phyloP scores from a whole-genome alignment of 1,140 invertebrate genomes.

The Leptonema lineaticorne region DNA sequence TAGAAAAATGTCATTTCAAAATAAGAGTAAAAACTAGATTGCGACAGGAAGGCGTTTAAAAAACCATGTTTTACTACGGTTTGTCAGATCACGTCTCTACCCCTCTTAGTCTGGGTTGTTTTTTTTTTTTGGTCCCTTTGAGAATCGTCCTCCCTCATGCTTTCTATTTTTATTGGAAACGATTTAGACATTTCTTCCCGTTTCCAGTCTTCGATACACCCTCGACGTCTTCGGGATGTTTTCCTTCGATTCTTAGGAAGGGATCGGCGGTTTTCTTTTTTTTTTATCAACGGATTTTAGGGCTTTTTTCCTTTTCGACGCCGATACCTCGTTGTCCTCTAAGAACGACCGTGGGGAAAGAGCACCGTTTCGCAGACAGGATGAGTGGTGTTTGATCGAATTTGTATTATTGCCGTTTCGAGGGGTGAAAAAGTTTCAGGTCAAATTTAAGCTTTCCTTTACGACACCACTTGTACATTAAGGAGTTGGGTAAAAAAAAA shows the following conservation, averaged over 20 bases:
- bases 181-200: constrained; percentile 39
- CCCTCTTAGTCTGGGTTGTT: constrained; percentile 21
- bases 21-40: not conserved
- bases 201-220: not conserved
- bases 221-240: not conserved
- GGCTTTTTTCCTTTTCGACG: constrained; percentile 16
- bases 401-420: constrained; percentile 38
- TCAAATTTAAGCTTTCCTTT: constrained; percentile 4
- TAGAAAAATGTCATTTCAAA: not conserved
- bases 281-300: constrained; percentile 18
- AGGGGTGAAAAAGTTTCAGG: constrained; percentile 15
- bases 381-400: constrained; percentile 39
- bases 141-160: constrained; percentile 15
- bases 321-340: constrained; percentile 9
- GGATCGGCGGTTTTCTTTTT: not conserved
- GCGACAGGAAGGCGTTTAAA: constrained; percentile 36
- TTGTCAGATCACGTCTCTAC: constrained; percentile 38
- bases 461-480: not conserved
- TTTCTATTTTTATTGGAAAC: constrained; percentile 42
- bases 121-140: constrained; percentile 8
- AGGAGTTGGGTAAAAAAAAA: not conserved
- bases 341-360: constrained; percentile 15
- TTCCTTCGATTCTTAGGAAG: not conserved
- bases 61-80: constrained; percentile 42
- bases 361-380: constrained; percentile 22